Evolutionary conservation across 2,113 vertebrate genomes (phyloP), one percentile per base, ranked within the genome.

Genomic region (Abramis brama): DNA sequence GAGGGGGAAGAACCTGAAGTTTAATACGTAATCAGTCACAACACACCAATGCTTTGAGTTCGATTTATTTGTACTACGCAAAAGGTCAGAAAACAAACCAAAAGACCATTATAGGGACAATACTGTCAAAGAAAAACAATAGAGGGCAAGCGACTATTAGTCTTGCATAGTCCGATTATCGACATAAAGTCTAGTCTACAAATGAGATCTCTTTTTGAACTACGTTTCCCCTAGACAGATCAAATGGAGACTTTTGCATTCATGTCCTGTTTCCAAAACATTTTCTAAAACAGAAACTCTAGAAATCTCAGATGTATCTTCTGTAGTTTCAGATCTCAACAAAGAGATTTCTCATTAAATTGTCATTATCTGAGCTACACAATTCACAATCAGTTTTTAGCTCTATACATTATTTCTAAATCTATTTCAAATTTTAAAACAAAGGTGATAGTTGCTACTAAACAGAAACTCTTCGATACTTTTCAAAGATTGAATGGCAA

Each of bases 81-180:
- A 55, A 77, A 77, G 75, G 47, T 52, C 79, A 50, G 15, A 62
- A 25, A 79, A 62, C 30, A 36, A 79, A 59, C 76, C 13, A 59
- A 62, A 79, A 79, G 39, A 47, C 19, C 60, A 30, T 47, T 27
- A 50, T 6, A 62, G 43, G 66, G 59, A 81, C 25, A 45, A 27
- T 47, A 27, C 60, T 45, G 39, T 81, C 60, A 47, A n/a, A 64
- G n/a, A 66, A 66, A 66, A 30, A 36, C 57, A 79, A 62, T 17
- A 39, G 52, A 57, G 30, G 10, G 10, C 52, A 59, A 59, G 10
- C 5, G 13, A 13, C 30, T 9, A 57, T 79, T 59, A n/a, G 4
- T 60, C 55, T 62, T 9, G 6, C 47, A 39, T 6, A 36, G 27
- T 57, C 52, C 3, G 52, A 36, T 9, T 57, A 71, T 71, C 4